Evolutionary conservation across 2,797 vertebrate species (phyloP).

Genomic region (Pelochelys cantorii): DNA sequence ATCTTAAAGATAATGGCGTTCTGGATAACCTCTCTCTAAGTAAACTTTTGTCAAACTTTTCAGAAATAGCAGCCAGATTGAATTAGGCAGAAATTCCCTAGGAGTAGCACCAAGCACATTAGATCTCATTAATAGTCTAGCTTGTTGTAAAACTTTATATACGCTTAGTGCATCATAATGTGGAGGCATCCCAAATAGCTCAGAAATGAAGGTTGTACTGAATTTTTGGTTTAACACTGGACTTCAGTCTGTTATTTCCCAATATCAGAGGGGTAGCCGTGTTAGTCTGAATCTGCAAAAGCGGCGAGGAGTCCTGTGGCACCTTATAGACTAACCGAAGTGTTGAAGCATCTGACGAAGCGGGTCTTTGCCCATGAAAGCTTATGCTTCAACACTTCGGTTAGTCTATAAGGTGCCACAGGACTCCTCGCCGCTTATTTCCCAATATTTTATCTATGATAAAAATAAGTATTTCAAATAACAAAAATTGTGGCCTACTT

Average conservation of each 20-base stretch:
- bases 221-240: neutral
- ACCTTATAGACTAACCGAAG: too few relatives aligned
- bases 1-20: neutral
- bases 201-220: neutral
- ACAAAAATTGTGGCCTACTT: neutral
- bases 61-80: neutral
- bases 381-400: too few relatives aligned
- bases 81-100: neutral
- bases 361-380: too few relatives aligned
- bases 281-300: too few relatives aligned
- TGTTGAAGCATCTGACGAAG: too few relatives aligned
- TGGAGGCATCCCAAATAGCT: neutral
- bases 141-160: neutral
- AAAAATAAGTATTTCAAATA: neutral
- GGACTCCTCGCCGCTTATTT: too few relatives aligned
- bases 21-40: neutral
- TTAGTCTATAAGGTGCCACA: too few relatives aligned
- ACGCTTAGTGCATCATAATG: neutral
- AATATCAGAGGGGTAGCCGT: too few relatives aligned
- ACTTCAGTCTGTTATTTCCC: neutral
- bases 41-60: neutral
- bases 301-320: too few relatives aligned
- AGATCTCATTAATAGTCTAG: neutral
- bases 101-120: neutral
- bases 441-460: neutral